Evolutionary conservation across 2,888 invertebrate genomes (phyloP), one percentile per base, ranked within the genome.

Genomic region (Dasypogon diadema): DNA sequence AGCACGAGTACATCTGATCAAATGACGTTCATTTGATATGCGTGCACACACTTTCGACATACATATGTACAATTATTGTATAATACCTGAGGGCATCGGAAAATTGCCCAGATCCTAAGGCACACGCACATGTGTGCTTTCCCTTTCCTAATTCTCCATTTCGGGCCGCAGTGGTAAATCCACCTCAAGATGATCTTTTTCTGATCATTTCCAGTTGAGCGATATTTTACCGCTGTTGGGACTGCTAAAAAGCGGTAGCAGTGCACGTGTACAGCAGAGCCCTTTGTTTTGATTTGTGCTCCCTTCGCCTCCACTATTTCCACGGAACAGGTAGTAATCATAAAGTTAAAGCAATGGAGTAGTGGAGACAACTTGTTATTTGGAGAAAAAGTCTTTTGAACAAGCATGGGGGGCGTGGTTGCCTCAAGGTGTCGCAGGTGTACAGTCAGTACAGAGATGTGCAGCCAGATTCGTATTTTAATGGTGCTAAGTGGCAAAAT

Each of bases 401-500:
- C 24, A 48, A 12, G 60, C 51, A 12, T 30, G 34, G 73, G 76
- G 76, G 60, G 76, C 73, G 72, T 76, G 72, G 70, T 54, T 34
- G 72, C 76, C 73, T 73, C 48, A 58, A 73, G 76, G 70, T 72
- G 72, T 72, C 75, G 60, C 75, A 75, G 75, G 76, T 76, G 76
- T 76, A 72, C 72, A 72, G 18, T 70, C 60, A 73, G 72, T 76
- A 76, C 76, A 76, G 22, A 42, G 65, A 65, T 65, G 65, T 65
- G 65, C 65, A 65, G 42, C 65, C 22, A 65, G 65, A 65, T 48
- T 65, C 65, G 65, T 65, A 65, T 65, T 65, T 65, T 42, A 65
- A 65, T 65, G 65, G 65, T 65, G 65, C 65, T 65, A 65, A 65
- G 48, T 65, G 65, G 65, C 46, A 48, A 46, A 65, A 46, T 65